phyloP scores from a whole-genome alignment of 2,797 vertebrate species.

The Syngnathus acus region DNA sequence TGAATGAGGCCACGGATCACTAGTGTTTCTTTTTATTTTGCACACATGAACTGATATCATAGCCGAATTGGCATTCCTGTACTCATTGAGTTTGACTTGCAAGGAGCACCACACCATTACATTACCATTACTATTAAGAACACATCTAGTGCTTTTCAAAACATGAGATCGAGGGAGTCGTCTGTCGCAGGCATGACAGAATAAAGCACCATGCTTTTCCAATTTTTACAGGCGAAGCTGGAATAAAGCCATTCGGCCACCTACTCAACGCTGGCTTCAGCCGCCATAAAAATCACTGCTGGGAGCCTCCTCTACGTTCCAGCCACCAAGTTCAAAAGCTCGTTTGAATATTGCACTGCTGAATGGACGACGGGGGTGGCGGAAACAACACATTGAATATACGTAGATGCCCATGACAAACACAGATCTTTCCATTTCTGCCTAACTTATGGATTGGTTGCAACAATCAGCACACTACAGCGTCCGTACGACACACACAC shows the following conservation, averaged over 20 bases:
- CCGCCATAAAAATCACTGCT: conserved; percentile 71
- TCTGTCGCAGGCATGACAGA: conserved; percentile 57
- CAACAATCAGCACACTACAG: conserved; percentile 2
- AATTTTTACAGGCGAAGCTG: conserved; percentile 64
- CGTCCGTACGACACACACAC: conserved; percentile 16
- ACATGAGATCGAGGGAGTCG: conserved; percentile 26
- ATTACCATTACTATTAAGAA: conserved; percentile 18
- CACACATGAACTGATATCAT: conserved; percentile 41
- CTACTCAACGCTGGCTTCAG: conserved; percentile 56
- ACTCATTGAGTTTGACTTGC: conserved; percentile 29
- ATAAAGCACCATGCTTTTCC: conserved; percentile 51
- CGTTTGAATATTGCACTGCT: conserved; percentile 18
- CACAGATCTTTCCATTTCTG: conserved; percentile 5
- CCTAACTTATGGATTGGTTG: conserved; percentile 15
- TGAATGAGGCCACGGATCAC: conserved; percentile 39
- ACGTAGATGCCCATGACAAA: conserved; percentile 16
- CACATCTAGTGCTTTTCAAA: conserved; percentile 39
- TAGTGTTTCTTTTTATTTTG: conserved; percentile 34
- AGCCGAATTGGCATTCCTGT: conserved; percentile 33
- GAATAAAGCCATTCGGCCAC: conserved; percentile 67
- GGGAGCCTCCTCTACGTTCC: conserved; percentile 49
- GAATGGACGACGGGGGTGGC: conserved; percentile 35
- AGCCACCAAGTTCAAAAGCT: conserved; percentile 19
- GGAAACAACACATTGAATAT: conserved; percentile 36
- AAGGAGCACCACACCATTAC: conserved; percentile 21